A percentile compares a stretch with the other conserved stretches of the same genome.
Conservation (phyloP, 2,888 invertebrate genomes). For the Dexiosoma caninum region DNA sequence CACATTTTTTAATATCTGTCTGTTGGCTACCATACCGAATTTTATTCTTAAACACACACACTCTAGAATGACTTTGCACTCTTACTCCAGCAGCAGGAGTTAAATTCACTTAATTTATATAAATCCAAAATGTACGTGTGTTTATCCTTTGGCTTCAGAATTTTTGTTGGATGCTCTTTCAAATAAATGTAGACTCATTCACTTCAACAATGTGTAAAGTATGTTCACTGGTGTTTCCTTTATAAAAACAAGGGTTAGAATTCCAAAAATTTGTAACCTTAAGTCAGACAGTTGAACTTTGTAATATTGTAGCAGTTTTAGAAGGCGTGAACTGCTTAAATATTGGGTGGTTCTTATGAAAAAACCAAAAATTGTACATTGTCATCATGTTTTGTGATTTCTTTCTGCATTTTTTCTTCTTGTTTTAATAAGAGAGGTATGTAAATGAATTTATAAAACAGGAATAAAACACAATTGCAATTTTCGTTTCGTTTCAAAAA, state of each 20-base stretch:
- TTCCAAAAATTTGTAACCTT: slow-evolving; percentile 18
- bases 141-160: slow-evolving; percentile 3
- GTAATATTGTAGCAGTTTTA: neutral
- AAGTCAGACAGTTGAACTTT: slow-evolving; percentile 41
- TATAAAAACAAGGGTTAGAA: neutral
- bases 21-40: slow-evolving; percentile 4
- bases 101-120: slow-evolving; percentile 46
- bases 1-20: slow-evolving; percentile 57
- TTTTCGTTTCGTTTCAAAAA: neutral
- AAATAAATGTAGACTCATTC: slow-evolving; percentile 30
- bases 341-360: slow-evolving; percentile 36
- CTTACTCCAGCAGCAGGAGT: neutral
- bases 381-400: slow-evolving; percentile 35
- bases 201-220: slow-evolving; percentile 36
- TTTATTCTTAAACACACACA: neutral
- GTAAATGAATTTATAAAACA: neutral
- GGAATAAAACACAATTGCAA: neutral
- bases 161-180: slow-evolving; percentile 24
- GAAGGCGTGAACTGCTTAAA: slow-evolving; percentile 52
- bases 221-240: neutral
- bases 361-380: neutral
- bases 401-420: neutral
- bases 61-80: too few relatives aligned
- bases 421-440: neutral
- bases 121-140: neutral